Conservation (phyloP, 2,797 vertebrate species). For the Clamator glandarius region DNA sequence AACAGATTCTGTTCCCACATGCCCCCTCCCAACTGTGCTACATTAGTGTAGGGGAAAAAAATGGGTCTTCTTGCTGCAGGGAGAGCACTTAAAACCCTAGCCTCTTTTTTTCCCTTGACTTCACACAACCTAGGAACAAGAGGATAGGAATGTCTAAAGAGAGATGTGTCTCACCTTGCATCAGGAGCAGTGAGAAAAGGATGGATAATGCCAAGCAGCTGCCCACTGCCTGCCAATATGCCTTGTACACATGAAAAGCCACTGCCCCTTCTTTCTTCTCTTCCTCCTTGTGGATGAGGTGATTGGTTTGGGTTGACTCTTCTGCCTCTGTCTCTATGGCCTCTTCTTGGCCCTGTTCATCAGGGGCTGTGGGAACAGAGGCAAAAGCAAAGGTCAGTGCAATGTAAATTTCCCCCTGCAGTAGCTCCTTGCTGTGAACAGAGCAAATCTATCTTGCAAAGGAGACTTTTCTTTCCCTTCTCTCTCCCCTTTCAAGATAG, state of each 20-base stretch:
- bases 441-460: neutral
- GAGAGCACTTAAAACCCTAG: neutral
- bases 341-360: conserved; percentile 52
- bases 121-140: neutral
- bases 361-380: neutral
- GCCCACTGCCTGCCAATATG: conserved; percentile 90
- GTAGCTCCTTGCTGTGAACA: neutral
- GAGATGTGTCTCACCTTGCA: conserved; percentile 88
- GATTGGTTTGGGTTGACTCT: neutral
- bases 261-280: conserved; percentile 90
- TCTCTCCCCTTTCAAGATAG: neutral
- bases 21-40: neutral
- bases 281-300: conserved; percentile 79
- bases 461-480: neutral
- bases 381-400: neutral
- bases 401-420: neutral
- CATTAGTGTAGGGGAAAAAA: neutral
- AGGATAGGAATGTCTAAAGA: neutral
- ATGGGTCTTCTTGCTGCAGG: neutral
- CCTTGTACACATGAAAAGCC: conserved; percentile 87
- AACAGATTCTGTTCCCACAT: neutral
- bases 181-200: conserved; percentile 87
- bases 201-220: conserved; percentile 79
- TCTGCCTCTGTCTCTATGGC: conserved; percentile 13
- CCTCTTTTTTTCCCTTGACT: neutral